phyloP scores from a whole-genome alignment of 2,888 invertebrate species.

The Stenotaenia linearis region DNA sequence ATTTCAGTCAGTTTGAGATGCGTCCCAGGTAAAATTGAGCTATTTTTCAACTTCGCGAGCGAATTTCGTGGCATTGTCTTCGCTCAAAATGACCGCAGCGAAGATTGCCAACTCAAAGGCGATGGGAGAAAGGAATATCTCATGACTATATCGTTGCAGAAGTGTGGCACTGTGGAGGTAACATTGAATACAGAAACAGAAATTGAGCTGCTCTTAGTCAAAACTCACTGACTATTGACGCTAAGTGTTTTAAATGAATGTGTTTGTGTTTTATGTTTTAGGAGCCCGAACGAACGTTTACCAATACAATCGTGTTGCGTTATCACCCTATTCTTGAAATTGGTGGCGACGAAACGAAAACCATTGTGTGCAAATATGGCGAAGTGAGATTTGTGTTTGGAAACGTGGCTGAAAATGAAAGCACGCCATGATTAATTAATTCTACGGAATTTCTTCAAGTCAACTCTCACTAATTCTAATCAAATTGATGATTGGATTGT shows the following conservation, averaged over 20 bases:
- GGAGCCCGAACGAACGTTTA: slow-evolving; percentile 87
- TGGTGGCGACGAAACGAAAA: slow-evolving; percentile 92
- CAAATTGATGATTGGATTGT: too few relatives aligned
- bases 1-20: slow-evolving; percentile 27
- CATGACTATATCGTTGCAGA: slow-evolving; percentile 76
- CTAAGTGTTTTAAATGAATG: too few relatives aligned
- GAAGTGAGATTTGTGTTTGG: slow-evolving; percentile 30
- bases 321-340: slow-evolving; percentile 88
- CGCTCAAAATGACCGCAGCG: neutral
- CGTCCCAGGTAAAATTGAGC: slow-evolving; percentile 12
- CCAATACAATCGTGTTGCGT: slow-evolving; percentile 87
- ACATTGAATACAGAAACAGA: too few relatives aligned
- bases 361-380: slow-evolving; percentile 65
- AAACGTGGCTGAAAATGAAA: slow-evolving; percentile 28
- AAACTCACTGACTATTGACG: too few relatives aligned
- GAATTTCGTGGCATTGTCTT: slow-evolving; percentile 18
- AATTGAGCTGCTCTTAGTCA: too few relatives aligned
- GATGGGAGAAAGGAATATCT: slow-evolving; percentile 73
- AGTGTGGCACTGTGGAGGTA: slow-evolving; percentile 68
- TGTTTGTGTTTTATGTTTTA: too few relatives aligned
- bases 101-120: slow-evolving; percentile 74
- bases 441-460: neutral
- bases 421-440: neutral
- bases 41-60: neutral
- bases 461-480: neutral